Conservation (phyloP, 2,113 vertebrate species). For the Chloebia gouldiae region DNA sequence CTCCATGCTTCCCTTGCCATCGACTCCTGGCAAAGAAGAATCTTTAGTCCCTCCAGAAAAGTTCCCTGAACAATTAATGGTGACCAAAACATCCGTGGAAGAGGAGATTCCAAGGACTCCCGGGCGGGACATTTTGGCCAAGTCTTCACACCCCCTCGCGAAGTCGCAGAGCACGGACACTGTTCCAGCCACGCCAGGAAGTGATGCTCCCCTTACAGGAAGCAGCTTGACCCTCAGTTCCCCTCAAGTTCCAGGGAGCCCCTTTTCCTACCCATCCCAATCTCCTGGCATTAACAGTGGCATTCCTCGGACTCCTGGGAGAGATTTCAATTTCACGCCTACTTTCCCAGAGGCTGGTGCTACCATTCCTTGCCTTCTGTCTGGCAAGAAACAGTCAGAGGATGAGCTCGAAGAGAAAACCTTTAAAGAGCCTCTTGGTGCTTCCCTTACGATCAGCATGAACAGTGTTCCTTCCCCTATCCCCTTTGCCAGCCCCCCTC, state of each 20-base stretch:
- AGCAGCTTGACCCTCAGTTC: constrained; percentile 87
- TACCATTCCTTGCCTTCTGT: constrained; percentile 72
- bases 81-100: constrained; percentile 78
- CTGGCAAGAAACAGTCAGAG: constrained; percentile 81
- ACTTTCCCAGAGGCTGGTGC: constrained; percentile 88
- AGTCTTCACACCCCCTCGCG: constrained; percentile 72
- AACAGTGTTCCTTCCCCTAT: constrained; percentile 72
- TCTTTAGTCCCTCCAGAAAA: constrained; percentile 62
- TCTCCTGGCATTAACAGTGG: constrained; percentile 89
- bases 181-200: constrained; percentile 85
- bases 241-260: constrained; percentile 90
- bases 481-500: constrained; percentile 64
- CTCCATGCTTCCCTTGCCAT: constrained; percentile 77
- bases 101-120: constrained; percentile 92
- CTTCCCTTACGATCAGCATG: constrained; percentile 57
- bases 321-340: constrained; percentile 92
- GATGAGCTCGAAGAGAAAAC: constrained; percentile 83
- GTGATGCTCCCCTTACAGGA: constrained; percentile 86
- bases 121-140: constrained; percentile 83
- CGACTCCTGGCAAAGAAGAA: constrained; percentile 69
- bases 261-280: constrained; percentile 92
- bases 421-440: constrained; percentile 83
- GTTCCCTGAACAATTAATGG: constrained; percentile 47
- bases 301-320: constrained; percentile 92
- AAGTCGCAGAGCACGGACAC: constrained; percentile 93